Evolutionary conservation across 2,888 invertebrate species (phyloP), one percentile per base, ranked within the genome.

Genomic region (Chloroclystis v-ata): DNA sequence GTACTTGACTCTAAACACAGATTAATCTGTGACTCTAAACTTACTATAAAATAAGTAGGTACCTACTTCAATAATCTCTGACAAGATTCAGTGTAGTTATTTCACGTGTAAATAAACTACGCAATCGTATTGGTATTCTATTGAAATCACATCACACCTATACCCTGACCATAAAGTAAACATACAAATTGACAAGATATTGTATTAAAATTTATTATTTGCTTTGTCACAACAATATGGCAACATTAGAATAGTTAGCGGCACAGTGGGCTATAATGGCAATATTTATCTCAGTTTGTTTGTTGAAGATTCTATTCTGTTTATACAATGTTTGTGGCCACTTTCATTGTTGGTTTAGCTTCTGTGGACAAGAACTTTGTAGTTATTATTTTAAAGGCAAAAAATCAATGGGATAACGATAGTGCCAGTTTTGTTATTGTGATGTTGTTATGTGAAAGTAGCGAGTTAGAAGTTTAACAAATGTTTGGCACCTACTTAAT

Each of bases 201-300:
- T 79, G 72, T 75, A 70, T 66, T 71, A 69, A 64, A 72, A 87
- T 87, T 86, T 87, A 86, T 86, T 81, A 71, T 66, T 62, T 68
- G 69, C 75, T 73, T 75, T 86, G 82, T 83, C 65, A 62, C 59
- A 58, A 59, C 61, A 61, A 61, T 63, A 60, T 69, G 65, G 68
- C 73, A 67, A 69, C 67, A 74, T 62, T 63, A 64, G 61, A 56
- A 61, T 65, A 63, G 67, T 65, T 71, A 70, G 69, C 67, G 66
- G 70, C 72, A 67, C 64, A 66, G 65, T 65, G 56, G 67, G 69
- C 62, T 69, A 72, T 78, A 71, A 74, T 74, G 60, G 66, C 59
- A 59, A 65, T 73, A 65, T 74, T 70, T 76, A 79, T 82, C 14
- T 33, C 5, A n/a, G 9, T 81, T 82, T 78, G 77, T 81, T 77